These are phyloP conservation scores for Scaptomyza flava DNA, from an alignment of 2,888 invertebrate species.

Conservation along the genomic window DNA sequence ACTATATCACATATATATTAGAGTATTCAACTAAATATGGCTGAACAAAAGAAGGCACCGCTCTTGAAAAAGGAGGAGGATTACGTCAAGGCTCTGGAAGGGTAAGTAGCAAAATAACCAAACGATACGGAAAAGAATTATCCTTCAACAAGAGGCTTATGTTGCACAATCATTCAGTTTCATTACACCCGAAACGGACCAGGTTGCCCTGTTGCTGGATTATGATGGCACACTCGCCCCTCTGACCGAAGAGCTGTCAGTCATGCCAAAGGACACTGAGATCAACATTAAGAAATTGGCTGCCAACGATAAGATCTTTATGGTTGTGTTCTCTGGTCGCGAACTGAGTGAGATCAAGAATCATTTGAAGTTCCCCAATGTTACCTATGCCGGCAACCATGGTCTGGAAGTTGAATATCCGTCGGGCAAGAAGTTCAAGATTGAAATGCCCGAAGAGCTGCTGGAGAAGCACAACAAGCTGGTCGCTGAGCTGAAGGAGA, in stretches of 20 bases:
- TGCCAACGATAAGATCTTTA: conserved; percentile 89
- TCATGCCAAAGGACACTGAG: conserved; percentile 89
- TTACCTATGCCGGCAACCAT: conserved; percentile 91
- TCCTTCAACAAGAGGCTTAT: background rate
- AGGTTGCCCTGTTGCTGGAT: conserved; percentile 89
- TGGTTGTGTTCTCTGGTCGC: conserved; percentile 90
- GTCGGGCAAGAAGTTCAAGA: conserved; percentile 90
- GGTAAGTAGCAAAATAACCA: conserved; percentile 64
- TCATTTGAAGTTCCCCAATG: conserved; percentile 86
- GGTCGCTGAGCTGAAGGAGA: conserved; percentile 88
- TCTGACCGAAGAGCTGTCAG: conserved; percentile 88
- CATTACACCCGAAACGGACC: conserved; percentile 87
- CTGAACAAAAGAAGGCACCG: conserved; percentile 84
- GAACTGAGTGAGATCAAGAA: conserved; percentile 90
- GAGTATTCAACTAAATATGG: conserved; percentile 66
- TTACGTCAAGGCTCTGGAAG: conserved; percentile 82
- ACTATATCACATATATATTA: conserved; percentile 27
- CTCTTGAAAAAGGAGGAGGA: conserved; percentile 83
- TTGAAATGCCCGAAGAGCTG: conserved; percentile 90
- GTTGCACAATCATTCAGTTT: conserved; percentile 65
- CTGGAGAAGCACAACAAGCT: conserved; percentile 88
- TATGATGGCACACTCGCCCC: conserved; percentile 92
- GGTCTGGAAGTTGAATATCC: conserved; percentile 91
- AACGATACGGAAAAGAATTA: no score
- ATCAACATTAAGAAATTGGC: conserved; percentile 89